Base-by-base conservation (phyloP, 2,888 invertebrate species). In the Pheosia gnoma region DNA sequence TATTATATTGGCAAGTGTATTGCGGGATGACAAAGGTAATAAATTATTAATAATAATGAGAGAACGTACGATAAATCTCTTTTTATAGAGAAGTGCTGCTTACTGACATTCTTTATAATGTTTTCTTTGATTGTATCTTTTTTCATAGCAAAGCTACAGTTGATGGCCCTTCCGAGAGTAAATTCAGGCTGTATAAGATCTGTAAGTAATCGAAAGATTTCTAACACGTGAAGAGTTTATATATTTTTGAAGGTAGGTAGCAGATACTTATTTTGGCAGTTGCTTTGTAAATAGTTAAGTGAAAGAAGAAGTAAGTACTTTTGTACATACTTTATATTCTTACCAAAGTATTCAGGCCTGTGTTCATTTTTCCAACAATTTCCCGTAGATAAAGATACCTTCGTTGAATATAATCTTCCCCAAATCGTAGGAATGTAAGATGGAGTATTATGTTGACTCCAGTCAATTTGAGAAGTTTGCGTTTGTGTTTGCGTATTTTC, bases 31-130 rank as follows among this genome's bases (percentile, higher is more conserved):
- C n/a, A 25, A 25, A 25, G 25, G 25, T 25, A 25, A 25, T 25
- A 25, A 25, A 25, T 25, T 25, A 25, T 25, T 25, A 25, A 25
- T 25, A 25, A 25, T 25, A 25, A 60, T 39, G 25, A 54, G 13
- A 45, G 52, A 74, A 90, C 93, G 89, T 82, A 94, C 94, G 79
- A 73, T 69, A 87, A 75, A 55, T 94, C 94, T 72, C 94, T 90
- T 37, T 74, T 89, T 56, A 96, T 95, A 8, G 80, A 70, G 81
- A 96, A 96, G 71, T 96, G 96, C 56, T 88, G 80, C 83, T 96
- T 96, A 81, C 96, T 96, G 13, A 96, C 89, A 72, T 90, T 94
- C 63, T 84, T 87, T 1, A 95, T 82, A 11, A 91, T 86, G 61
- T 86, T 89, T 38, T 87, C 83, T 39, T 89, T 88, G 5, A 95